Conservation (phyloP, 1,140 invertebrate genomes). For the Drosophila rhopaloa region DNA sequence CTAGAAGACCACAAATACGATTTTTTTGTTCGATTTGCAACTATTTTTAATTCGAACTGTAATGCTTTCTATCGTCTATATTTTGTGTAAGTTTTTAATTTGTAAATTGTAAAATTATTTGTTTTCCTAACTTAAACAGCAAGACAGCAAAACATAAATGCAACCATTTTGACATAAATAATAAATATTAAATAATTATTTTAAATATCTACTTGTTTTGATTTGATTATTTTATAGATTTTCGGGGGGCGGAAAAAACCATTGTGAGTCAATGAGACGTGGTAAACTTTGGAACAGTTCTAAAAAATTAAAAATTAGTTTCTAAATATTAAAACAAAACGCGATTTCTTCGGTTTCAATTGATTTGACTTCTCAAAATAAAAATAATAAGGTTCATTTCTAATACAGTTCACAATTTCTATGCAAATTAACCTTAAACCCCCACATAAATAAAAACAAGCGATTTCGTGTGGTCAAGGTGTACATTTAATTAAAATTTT, state of each 20-base stretch:
- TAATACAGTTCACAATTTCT: too few species aligned
- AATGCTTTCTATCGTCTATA: slow-evolving; percentile 28
- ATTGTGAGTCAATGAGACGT: too few species aligned
- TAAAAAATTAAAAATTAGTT: too few species aligned
- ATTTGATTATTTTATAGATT: background rate
- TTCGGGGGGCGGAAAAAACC: too few species aligned
- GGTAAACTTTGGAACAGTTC: too few species aligned
- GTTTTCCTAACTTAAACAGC: slow-evolving; percentile 72
- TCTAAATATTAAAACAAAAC: too few species aligned
- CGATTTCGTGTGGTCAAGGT: slow-evolving; percentile 12
- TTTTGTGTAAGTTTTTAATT: slow-evolving; percentile 65
- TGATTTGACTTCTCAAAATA: too few species aligned
- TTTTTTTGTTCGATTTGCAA: slow-evolving; percentile 22
- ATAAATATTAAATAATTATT: slow-evolving; percentile 76
- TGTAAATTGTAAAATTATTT: slow-evolving; percentile 82
- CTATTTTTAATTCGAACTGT: slow-evolving; percentile 33
- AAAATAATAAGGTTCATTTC: too few species aligned
- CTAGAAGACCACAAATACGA: slow-evolving; percentile 9
- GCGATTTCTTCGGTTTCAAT: background rate
- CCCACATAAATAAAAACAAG: background rate
- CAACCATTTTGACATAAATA: slow-evolving; percentile 72
- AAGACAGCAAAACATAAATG: slow-evolving; percentile 62
- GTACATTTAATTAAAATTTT: slow-evolving; percentile 9
- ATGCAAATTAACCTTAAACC: slow-evolving; percentile 10
- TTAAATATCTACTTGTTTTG: slow-evolving; percentile 48